Percentiles rank a stretch among this genome's conserved stretches.
phyloP scores from a whole-genome alignment of 2,888 invertebrate genomes.

The Troides oblongomaculatus region DNA sequence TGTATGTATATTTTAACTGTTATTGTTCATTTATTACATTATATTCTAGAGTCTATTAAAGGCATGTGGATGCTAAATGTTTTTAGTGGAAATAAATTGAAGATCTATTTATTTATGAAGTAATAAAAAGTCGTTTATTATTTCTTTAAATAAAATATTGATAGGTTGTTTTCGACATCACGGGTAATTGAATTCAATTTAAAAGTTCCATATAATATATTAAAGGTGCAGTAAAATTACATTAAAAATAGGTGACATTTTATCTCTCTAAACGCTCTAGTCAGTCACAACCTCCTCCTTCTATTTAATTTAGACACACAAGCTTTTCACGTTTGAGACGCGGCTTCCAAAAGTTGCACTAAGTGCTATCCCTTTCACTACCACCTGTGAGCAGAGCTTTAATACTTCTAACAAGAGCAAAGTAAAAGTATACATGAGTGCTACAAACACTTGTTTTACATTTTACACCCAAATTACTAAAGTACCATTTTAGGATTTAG shows the following conservation, averaged over 20 bases:
- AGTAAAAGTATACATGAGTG: slow-evolving; percentile 6
- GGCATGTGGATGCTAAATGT: no score
- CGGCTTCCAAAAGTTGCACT: slow-evolving; percentile 18
- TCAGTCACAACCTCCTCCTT: neutral
- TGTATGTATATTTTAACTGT: neutral
- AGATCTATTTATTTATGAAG: no score
- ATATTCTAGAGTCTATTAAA: no score
- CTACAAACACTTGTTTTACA: slow-evolving; percentile 6
- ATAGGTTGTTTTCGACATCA: no score
- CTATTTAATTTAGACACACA: slow-evolving; percentile 11
- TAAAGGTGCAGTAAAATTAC: no score
- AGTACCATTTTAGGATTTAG: neutral
- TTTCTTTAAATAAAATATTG: no score
- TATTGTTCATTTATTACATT: neutral
- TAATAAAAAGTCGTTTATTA: no score
- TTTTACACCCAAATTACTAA: slow-evolving; percentile 1
- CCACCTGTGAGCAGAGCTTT: slow-evolving; percentile 4
- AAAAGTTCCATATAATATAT: no score
- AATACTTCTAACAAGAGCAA: slow-evolving; percentile 14
- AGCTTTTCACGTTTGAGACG: slow-evolving; percentile 15
- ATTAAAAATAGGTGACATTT: no score
- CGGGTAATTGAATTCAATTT: no score
- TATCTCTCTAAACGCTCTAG: neutral
- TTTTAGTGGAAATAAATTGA: no score
- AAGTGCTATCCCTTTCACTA: slow-evolving; percentile 17